Conservation (phyloP, 2,797 vertebrate species). For the Xiphorhynchus erythropygius region DNA sequence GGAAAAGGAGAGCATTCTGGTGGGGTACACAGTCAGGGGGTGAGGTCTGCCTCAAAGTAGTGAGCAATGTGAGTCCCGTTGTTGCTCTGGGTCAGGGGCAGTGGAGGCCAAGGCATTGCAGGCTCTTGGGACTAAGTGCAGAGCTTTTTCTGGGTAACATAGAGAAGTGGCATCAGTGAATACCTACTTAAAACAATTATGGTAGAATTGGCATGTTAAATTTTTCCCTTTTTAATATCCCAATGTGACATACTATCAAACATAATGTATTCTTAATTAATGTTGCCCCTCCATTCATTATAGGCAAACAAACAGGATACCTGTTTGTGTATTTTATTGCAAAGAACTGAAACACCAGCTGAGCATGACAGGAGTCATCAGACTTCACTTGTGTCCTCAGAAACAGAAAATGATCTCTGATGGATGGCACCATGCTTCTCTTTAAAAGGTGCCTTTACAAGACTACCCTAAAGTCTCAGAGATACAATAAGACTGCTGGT, state of each 20-base stretch:
- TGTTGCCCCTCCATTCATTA: not conserved
- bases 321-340: not conserved
- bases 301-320: not conserved
- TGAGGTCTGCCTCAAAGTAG: accelerated
- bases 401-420: not conserved
- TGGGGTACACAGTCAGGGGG: accelerated
- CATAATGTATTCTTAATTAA: not conserved
- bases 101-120: not conserved
- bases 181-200: not conserved
- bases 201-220: not conserved
- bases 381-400: not conserved
- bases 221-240: not conserved
- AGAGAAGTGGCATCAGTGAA: not conserved
- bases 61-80: not conserved
- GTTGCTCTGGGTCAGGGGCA: not conserved
- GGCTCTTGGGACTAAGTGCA: not conserved
- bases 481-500: not conserved
- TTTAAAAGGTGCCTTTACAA: not conserved
- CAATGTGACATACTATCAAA: accelerated
- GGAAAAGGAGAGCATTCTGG: not conserved
- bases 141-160: not conserved
- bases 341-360: not conserved
- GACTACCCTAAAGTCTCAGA: not conserved
- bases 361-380: not conserved
- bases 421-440: not conserved